Percentiles rank a stretch among this genome's conserved stretches.
Conservation (phyloP, 2,113 vertebrate genomes). For the Pluvialis apricaria region DNA sequence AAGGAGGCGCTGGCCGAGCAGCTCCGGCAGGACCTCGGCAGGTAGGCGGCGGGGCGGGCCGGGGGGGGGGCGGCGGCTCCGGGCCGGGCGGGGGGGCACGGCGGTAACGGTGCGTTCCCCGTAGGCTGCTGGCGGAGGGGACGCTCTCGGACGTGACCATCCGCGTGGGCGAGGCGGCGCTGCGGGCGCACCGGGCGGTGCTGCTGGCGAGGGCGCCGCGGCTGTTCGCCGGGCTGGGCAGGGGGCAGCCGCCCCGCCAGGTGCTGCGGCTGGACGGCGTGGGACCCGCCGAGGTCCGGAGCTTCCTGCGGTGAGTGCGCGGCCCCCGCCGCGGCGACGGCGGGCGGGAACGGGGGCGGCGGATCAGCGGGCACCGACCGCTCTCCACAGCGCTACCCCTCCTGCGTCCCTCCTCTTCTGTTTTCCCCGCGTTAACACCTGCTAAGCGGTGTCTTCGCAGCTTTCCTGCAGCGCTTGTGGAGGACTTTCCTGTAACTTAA, state of each 20-base stretch:
- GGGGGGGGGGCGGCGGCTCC: neutral
- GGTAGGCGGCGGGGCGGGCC: constrained; percentile 56
- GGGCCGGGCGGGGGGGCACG: no score
- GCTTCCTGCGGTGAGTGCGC: constrained; percentile 82
- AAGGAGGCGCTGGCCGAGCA: constrained; percentile 66
- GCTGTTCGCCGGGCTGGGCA: neutral
- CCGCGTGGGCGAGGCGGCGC: constrained; percentile 4
- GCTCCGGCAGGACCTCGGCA: constrained; percentile 71
- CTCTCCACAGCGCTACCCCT: rapidly evolving
- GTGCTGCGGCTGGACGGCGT: neutral
- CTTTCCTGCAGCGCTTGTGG: neutral
- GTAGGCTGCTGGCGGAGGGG: constrained; percentile 30
- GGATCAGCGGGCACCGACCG: neutral
- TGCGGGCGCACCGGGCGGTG: constrained; percentile 73
- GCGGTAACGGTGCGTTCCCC: neutral
- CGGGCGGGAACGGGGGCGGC: neutral
- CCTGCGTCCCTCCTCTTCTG: no score
- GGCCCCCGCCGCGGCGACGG: neutral
- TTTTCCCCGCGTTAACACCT: neutral
- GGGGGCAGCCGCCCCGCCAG: neutral
- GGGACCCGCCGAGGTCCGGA: neutral
- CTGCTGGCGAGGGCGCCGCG: constrained; percentile 75
- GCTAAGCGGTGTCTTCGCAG: neutral
- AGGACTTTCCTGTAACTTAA: neutral
- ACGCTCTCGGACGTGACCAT: constrained; percentile 29